These are phyloP conservation scores for Gastrophysa polygoni DNA, from an alignment of 2,888 invertebrate genomes.

Conservation along the genomic window DNA sequence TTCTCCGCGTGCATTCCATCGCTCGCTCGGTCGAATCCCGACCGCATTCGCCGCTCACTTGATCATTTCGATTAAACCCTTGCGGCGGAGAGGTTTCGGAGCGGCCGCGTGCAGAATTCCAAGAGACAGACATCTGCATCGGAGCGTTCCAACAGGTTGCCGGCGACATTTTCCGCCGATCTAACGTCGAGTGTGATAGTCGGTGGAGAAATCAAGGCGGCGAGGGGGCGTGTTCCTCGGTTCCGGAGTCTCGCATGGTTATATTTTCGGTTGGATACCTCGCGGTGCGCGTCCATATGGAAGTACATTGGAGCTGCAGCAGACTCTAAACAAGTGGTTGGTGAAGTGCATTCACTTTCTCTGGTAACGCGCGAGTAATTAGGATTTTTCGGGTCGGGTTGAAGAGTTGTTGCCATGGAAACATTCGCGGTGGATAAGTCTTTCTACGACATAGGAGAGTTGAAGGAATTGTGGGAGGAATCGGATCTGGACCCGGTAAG, in stretches of 20 bases:
- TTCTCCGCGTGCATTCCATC: background rate
- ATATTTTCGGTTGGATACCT: background rate
- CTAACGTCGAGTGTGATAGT: background rate
- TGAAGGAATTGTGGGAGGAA: slow-evolving; percentile 75
- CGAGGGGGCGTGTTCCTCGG: background rate
- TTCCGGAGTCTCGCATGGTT: background rate
- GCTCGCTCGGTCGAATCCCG: background rate
- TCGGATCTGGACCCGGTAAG: slow-evolving; percentile 84
- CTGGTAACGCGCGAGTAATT: background rate
- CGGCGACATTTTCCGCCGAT: background rate
- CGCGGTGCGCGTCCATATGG: slow-evolving; percentile 4
- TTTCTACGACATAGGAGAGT: slow-evolving; percentile 70
- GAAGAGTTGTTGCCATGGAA: slow-evolving; percentile 61
- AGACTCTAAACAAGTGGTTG: slow-evolving; percentile 3
- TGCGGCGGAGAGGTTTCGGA: background rate
- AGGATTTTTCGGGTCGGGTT: background rate
- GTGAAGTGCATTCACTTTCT: slow-evolving; percentile 10
- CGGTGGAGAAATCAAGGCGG: background rate
- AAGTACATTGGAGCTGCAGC: background rate
- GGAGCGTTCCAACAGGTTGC: background rate
- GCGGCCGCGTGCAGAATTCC: too few species aligned
- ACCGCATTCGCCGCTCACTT: background rate
- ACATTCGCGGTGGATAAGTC: slow-evolving; percentile 62
- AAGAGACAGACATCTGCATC: too few species aligned
- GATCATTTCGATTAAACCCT: background rate